A percentile compares a stretch with the other conserved stretches of the same genome.
Conservation (phyloP, 2,797 vertebrate genomes). For the Urosaurus nigricauda region DNA sequence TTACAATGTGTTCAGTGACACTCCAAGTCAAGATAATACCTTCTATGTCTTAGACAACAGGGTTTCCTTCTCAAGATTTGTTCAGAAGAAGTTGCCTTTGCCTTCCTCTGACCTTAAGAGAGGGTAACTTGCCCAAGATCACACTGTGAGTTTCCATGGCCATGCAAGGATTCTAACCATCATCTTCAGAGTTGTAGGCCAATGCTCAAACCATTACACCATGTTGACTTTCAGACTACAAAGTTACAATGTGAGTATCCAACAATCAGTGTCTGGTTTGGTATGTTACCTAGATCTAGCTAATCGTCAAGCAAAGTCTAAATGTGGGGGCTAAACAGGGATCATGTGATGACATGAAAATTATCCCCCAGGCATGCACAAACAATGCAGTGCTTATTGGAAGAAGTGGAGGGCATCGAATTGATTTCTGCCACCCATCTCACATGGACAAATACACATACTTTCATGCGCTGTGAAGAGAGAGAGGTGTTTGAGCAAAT, state of each 20-base stretch:
- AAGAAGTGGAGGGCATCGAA: background rate
- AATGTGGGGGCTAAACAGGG: conserved; percentile 61
- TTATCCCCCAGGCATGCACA: background rate
- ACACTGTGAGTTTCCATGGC: too few relatives aligned
- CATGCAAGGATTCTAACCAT: too few relatives aligned
- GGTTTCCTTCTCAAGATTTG: too few relatives aligned
- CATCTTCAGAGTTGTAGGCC: too few relatives aligned
- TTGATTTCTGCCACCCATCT: conserved; percentile 36
- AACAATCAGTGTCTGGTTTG: conserved; percentile 43
- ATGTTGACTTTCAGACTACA: conserved; percentile 62
- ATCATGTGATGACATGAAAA: conserved; percentile 50
- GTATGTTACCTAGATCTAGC: conserved; percentile 79
- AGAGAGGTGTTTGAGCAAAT: background rate
- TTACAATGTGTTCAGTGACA: background rate
- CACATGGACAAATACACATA: rapidly evolving
- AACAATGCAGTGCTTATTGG: rapidly evolving
- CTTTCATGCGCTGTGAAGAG: background rate
- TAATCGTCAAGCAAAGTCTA: conserved; percentile 48
- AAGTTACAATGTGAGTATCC: conserved; percentile 63
- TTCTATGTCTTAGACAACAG: conserved; percentile 67
- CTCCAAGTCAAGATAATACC: conserved; percentile 44
- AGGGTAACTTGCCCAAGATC: too few relatives aligned
- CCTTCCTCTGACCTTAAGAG: too few relatives aligned
- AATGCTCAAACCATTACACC: too few relatives aligned
- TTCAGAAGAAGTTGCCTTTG: too few relatives aligned